Base-by-base conservation (phyloP, 2,797 vertebrate genomes). In the Masticophis lateralis region DNA sequence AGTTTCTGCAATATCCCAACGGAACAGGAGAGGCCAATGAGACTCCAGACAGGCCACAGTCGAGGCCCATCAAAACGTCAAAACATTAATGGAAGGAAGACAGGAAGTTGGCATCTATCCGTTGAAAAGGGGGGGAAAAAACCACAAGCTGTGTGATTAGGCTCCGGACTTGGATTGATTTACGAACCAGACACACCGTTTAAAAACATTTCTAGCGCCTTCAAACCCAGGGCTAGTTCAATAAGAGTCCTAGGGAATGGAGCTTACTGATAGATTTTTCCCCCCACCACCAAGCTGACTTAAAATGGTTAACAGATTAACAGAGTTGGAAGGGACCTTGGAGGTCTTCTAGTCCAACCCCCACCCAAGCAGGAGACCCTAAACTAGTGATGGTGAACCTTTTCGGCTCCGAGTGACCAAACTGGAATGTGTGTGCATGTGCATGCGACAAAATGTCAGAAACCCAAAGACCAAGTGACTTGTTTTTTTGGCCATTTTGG, bases 121-220 rank as follows among this genome's bases (percentile, higher is more conserved):
- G 0, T 8, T 79, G 69, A n/a, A 7, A 14, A 18, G 20, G 2
- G 20, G 0, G 32, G 6, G 2, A 2, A 5, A 3, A 60, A 22
- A 18, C 32, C 32, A 79, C 69, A 20, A 79, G 18, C 32, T 43
- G 18, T 79, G 37, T 20, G 69, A 20, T 20, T 20, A 43, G 32
- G 32, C 69, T 79, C 16, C 69, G 22, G 69, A 9, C 69, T 74
- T 20, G 9, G 16, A 79, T 79, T 43, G 69, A 43, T 79, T 43
- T 43, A 20, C 8, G 3, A 79, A 79, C 69, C 32, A 37, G 18
- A 79, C 32, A 79, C 69, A 37, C 3, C 32, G 10, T 20, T 43
- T 79, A 22, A 79, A 37, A 79, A 20, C 18, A 43, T 79, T 79
- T 79, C 69, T 79, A 43, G 69, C 18, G 8, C 32, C 32, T 74